Conservation (phyloP, 2,113 vertebrate species). For the Ranitomeya variabilis region DNA sequence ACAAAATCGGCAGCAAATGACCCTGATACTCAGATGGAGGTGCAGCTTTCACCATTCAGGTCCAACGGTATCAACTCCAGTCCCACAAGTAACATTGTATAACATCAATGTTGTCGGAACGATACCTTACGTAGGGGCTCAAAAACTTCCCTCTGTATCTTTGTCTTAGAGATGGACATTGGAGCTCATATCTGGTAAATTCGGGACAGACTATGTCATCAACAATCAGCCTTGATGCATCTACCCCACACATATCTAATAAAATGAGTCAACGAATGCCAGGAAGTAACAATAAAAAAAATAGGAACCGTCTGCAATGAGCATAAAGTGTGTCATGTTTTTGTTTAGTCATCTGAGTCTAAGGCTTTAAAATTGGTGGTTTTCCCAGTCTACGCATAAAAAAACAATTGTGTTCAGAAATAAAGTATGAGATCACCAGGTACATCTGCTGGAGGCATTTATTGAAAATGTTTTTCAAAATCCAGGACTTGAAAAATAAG, state of each 20-base stretch:
- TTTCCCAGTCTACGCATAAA: constrained; percentile 2
- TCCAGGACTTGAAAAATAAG: not conserved
- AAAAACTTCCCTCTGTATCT: not conserved
- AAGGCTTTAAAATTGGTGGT: constrained; percentile 11
- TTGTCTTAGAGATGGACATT: not conserved
- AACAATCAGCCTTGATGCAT: not conserved
- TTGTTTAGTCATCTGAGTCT: constrained; percentile 13
- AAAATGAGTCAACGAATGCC: constrained; percentile 7
- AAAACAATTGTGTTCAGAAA: not conserved
- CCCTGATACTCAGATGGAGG: not conserved
- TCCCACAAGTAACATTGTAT: not conserved
- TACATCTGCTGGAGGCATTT: constrained; percentile 6
- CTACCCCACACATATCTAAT: not conserved
- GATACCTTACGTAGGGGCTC: not conserved
- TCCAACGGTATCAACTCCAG: not conserved
- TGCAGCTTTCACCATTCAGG: not conserved
- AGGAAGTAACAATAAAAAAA: not conserved
- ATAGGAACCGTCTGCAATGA: not conserved
- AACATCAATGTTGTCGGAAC: not conserved
- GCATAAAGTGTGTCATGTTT: constrained; percentile 24
- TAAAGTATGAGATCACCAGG: constrained; percentile 24
- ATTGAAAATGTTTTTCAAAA: not conserved
- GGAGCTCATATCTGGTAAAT: not conserved
- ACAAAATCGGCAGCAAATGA: not conserved
- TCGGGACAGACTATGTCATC: not conserved